Conservation (phyloP, 1,140 invertebrate genomes). For the Sitophilus oryzae region DNA sequence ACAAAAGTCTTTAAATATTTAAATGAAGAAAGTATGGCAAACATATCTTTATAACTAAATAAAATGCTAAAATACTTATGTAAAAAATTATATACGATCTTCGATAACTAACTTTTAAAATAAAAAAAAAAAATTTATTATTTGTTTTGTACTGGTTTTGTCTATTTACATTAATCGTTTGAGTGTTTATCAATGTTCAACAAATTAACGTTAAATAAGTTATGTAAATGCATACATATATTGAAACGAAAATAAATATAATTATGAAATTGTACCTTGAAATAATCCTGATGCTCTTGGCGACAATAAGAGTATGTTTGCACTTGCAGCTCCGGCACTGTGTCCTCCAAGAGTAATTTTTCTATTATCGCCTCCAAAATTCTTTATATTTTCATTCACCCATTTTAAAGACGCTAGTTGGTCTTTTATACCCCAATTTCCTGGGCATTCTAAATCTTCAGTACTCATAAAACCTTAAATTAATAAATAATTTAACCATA, state of each 20-base stretch:
- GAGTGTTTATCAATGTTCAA: neutral
- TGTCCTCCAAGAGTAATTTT: conserved; percentile 28
- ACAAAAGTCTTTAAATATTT: too few species aligned
- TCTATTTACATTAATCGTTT: too few species aligned
- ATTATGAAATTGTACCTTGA: neutral
- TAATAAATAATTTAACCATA: too few species aligned
- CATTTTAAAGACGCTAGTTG: conserved; percentile 44
- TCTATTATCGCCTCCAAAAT: conserved; percentile 32
- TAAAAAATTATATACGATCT: too few species aligned
- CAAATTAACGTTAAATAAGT: too few species aligned
- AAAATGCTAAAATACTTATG: too few species aligned
- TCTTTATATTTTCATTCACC: conserved; percentile 42
- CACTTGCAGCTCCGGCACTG: conserved; percentile 18
- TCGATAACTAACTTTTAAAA: too few species aligned
- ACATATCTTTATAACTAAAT: too few species aligned
- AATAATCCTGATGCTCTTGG: conserved; percentile 10
- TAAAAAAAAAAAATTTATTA: too few species aligned
- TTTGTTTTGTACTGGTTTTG: too few species aligned
- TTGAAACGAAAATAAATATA: neutral
- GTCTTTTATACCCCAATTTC: conserved; percentile 49
- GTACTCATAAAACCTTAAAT: conserved; percentile 10
- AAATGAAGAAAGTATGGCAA: too few species aligned
- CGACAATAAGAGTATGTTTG: conserved; percentile 18
- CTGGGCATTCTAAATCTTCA: conserved; percentile 35
- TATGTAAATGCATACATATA: neutral